These are phyloP conservation scores for Parnassius mnemosyne DNA, from an alignment of 2,888 invertebrate species.

Conservation along the genomic window DNA sequence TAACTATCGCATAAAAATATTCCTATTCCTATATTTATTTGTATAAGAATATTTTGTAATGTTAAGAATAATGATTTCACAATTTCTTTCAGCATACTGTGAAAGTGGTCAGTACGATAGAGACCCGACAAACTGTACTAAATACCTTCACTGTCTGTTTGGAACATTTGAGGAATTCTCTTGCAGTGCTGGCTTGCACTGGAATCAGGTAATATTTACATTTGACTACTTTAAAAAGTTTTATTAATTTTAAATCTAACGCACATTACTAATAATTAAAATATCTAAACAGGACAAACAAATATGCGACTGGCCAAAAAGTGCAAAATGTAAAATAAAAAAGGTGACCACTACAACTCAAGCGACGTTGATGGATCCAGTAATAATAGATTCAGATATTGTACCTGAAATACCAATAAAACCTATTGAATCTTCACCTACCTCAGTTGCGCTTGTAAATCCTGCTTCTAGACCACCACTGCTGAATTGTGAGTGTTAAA, in stretches of 20 bases:
- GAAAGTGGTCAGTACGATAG: conserved; percentile 83
- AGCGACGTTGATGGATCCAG: conserved; percentile 29
- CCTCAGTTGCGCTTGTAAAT: conserved; percentile 52
- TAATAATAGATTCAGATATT: conserved; percentile 22
- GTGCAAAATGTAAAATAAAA: conserved; percentile 79
- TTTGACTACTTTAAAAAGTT: background rate
- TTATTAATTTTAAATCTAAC: background rate
- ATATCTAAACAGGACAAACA: conserved; percentile 67
- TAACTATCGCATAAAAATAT: too few relatives aligned
- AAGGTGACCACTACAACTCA: conserved; percentile 39
- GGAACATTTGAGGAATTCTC: conserved; percentile 86
- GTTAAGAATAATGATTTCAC: background rate
- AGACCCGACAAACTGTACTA: conserved; percentile 85
- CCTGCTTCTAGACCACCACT: conserved; percentile 52
- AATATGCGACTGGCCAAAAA: conserved; percentile 87
- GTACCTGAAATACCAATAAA: conserved; percentile 30
- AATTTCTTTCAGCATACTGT: conserved; percentile 64
- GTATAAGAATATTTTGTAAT: too few relatives aligned
- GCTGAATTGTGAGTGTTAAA: conserved; percentile 50
- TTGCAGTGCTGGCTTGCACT: conserved; percentile 87
- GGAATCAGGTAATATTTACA: conserved; percentile 81
- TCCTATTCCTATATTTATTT: too few relatives aligned
- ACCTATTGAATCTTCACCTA: conserved; percentile 49
- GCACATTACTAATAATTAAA: too few relatives aligned
- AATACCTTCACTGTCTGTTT: conserved; percentile 89